Evolutionary conservation across 1,140 invertebrate species (phyloP), one percentile per base, ranked within the genome.

Genomic region (Xylocopa sonorina): DNA sequence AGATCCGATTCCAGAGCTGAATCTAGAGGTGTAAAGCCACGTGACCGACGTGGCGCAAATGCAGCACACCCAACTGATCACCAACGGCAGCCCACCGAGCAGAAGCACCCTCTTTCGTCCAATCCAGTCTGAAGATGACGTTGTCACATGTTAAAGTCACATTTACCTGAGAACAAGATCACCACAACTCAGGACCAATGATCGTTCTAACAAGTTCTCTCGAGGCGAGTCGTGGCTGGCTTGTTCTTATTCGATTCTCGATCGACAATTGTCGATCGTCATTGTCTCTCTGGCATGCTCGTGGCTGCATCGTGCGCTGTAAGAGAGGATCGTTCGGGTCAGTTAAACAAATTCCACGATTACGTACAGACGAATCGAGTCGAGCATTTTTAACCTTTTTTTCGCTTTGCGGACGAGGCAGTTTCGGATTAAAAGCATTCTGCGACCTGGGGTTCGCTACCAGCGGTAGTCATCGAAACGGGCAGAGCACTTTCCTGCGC

Each of bases 41-140:
- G 53, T 77, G 41, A 91, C 89, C 34, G 84, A 88, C 10, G 79
- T 90, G n/a, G 91, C 84, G 62, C 91, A 88, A 32, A 92, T 92
- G 32, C 93, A 93, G 46, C 92, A 88, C 27, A 93, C 63, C 93
- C 94, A 95, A 43, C 94, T 94, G 32, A 89, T 51, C 14, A 93
- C 67, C 75, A 94, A 92, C 7, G 94, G 93, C 16, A 94, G 4
- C 3, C 92, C 89, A 21, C 92, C 88, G 4, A 93, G 73, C 43
- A 94, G 85, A 18, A 95, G 85, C 5, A 93, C 91, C 34, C 78
- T 87, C 87, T 94, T 95, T 50, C 95, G 83, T 32, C 95, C 95
- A 69, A 94, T 80, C 60, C 91, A 92, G 50, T 94, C 94, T 87
- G 93, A 89, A 78, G 89, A 85, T 76, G 48, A 78, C 50, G 80